Evolutionary conservation across 2,888 invertebrate species (phyloP).

Genomic region (Endotricha flammealis): DNA sequence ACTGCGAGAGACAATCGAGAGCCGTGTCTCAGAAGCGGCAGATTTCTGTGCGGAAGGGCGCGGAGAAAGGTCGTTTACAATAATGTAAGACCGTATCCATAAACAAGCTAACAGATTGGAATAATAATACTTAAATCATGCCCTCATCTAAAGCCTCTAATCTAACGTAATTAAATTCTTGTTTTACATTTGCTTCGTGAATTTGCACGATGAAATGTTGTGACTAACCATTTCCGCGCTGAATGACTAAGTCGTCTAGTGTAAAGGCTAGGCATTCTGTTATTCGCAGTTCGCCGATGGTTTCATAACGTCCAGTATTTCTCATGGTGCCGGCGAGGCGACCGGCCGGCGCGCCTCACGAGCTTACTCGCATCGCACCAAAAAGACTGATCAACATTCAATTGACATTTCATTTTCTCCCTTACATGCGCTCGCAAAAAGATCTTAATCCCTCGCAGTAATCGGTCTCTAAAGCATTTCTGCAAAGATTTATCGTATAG

Average conservation of each 20-base stretch:
- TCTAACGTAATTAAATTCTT: background rate
- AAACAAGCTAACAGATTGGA: constrained; percentile 11
- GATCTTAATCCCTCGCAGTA: constrained; percentile 54
- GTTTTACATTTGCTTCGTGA: background rate
- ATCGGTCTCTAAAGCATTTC: constrained; percentile 40
- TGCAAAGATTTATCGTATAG: constrained; percentile 44
- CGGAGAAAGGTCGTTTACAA: constrained; percentile 29
- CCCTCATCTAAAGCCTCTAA: background rate
- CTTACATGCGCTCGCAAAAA: constrained; percentile 54
- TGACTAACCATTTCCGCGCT: constrained; percentile 12
- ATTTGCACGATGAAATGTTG: background rate
- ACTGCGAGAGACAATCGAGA: constrained; percentile 51
- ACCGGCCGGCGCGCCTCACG: constrained; percentile 46
- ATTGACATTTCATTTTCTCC: constrained; percentile 54
- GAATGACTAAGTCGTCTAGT: background rate
- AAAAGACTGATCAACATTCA: constrained; percentile 46
- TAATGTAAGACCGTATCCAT: constrained; percentile 1
- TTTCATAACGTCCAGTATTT: constrained; percentile 57
- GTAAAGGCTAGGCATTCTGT: constrained; percentile 1
- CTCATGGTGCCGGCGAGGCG: constrained; percentile 39
- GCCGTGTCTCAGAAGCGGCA: constrained; percentile 29
- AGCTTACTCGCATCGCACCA: constrained; percentile 25
- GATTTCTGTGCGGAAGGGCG: constrained; percentile 22
- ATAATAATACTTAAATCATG: constrained; percentile 1
- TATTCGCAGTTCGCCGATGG: constrained; percentile 44